Conservation (phyloP, 2,888 invertebrate species). For the Atethmia centrago region DNA sequence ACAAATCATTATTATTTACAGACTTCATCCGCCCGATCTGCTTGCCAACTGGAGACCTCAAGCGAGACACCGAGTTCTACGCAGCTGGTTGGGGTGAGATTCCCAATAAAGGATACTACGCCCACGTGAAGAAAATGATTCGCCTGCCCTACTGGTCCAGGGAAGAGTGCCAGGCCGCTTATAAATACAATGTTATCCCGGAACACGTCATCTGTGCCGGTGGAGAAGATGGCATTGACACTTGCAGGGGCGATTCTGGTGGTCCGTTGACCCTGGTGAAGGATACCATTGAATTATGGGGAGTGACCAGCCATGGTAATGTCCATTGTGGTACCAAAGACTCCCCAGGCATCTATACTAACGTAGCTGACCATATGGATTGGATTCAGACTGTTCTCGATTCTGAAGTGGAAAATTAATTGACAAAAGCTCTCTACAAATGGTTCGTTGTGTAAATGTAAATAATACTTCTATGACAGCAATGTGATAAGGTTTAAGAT, state of each 20-base stretch:
- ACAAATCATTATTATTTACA: conserved; percentile 51
- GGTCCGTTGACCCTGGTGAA: conserved; percentile 71
- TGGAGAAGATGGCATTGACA: conserved; percentile 71
- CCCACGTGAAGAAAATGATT: conserved; percentile 71
- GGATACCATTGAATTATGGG: conserved; percentile 69
- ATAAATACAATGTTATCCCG: conserved; percentile 61
- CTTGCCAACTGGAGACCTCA: conserved; percentile 66
- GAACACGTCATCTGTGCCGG: conserved; percentile 75
- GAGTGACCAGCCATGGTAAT: conserved; percentile 73
- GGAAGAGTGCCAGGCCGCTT: conserved; percentile 64
- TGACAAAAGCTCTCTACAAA: conserved; percentile 30
- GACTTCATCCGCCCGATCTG: conserved; percentile 78
- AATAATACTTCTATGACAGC: conserved; percentile 31
- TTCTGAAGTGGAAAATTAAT: conserved; percentile 7
- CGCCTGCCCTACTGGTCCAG: conserved; percentile 67
- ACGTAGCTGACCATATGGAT: conserved; percentile 67
- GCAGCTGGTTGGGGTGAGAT: conserved; percentile 75
- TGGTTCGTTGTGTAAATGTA: conserved; percentile 20
- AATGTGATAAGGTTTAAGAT: conserved; percentile 24
- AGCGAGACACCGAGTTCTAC: conserved; percentile 60
- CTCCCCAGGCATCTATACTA: conserved; percentile 76
- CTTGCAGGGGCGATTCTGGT: conserved; percentile 78
- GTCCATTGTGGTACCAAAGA: conserved; percentile 70
- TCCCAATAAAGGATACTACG: conserved; percentile 60
- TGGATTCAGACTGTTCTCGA: conserved; percentile 70